These are phyloP conservation scores for Cynopterus brachyotis DNA, from an alignment of 2,113 vertebrate species.

Conservation along the genomic window DNA sequence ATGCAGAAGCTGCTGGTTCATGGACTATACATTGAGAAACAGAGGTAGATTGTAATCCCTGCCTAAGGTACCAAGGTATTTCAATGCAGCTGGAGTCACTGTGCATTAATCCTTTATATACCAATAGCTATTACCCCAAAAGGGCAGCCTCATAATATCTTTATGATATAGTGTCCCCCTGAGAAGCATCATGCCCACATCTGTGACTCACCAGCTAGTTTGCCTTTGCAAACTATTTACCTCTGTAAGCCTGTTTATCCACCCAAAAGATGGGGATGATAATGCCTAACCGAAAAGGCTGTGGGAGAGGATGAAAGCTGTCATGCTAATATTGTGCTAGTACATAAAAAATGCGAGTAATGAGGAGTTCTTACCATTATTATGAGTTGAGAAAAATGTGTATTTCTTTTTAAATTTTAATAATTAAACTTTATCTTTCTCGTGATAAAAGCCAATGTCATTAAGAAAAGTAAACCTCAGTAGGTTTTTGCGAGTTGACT, in stretches of 20 bases:
- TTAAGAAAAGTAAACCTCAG: constrained; percentile 46
- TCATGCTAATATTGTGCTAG: rapidly evolving
- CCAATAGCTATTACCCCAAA: background rate
- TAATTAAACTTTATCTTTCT: constrained; percentile 31
- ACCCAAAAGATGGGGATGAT: background rate
- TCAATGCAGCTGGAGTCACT: background rate
- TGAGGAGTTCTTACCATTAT: background rate
- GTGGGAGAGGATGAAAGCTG: background rate
- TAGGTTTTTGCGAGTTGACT: constrained; percentile 49
- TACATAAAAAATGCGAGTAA: background rate
- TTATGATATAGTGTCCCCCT: background rate
- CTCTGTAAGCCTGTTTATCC: background rate
- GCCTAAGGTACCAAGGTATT: background rate
- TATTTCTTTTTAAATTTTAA: constrained; percentile 36
- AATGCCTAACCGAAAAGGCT: background rate
- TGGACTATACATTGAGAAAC: background rate
- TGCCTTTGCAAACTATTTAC: constrained; percentile 1
- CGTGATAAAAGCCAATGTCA: constrained; percentile 16
- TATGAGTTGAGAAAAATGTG: background rate
- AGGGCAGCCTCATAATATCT: constrained; percentile 15
- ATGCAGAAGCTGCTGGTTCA: background rate
- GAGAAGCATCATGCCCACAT: constrained; percentile 15
- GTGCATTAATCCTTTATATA: constrained; percentile 17
- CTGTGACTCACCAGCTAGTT: background rate
- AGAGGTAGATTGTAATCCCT: background rate